phyloP scores from a whole-genome alignment of 2,888 invertebrate species.

The Orthosia cruda region DNA sequence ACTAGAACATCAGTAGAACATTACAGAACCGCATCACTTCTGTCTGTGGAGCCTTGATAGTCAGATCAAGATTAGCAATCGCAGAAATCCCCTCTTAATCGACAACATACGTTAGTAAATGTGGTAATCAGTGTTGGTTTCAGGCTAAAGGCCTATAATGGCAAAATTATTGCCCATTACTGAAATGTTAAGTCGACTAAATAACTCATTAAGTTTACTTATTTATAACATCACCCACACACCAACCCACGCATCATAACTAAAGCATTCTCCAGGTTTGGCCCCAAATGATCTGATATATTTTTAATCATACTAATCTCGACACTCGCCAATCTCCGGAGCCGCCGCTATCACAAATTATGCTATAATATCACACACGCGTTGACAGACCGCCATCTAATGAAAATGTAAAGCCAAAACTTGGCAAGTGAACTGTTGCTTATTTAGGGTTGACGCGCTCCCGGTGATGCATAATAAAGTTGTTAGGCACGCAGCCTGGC shows the following conservation, averaged over 20 bases:
- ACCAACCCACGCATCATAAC: background rate
- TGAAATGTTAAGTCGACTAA: background rate
- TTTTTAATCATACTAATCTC: slow-evolving; percentile 29
- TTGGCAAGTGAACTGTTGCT: slow-evolving; percentile 88
- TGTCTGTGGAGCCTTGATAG: background rate
- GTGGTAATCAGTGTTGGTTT: too few relatives aligned
- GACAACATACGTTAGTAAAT: background rate
- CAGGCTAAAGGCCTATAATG: background rate
- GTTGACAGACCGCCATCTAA: slow-evolving; percentile 82
- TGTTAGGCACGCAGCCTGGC: slow-evolving; percentile 84
- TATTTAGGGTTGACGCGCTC: slow-evolving; percentile 86
- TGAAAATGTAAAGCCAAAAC: slow-evolving; percentile 89
- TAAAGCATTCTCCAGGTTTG: background rate
- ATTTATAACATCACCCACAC: background rate
- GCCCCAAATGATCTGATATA: slow-evolving; percentile 5
- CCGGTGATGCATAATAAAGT: slow-evolving; percentile 89
- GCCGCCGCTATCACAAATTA: slow-evolving; percentile 58
- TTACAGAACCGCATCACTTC: background rate
- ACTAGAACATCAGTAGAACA: background rate
- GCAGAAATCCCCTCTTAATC: too few relatives aligned
- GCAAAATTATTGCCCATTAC: background rate
- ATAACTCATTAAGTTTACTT: background rate
- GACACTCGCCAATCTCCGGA: slow-evolving; percentile 15
- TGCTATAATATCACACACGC: slow-evolving; percentile 71
- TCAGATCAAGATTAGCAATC: too few relatives aligned